These are phyloP conservation scores for Oscheius myriophilus DNA, from an alignment of 2,888 invertebrate genomes.

Conservation along the genomic window DNA sequence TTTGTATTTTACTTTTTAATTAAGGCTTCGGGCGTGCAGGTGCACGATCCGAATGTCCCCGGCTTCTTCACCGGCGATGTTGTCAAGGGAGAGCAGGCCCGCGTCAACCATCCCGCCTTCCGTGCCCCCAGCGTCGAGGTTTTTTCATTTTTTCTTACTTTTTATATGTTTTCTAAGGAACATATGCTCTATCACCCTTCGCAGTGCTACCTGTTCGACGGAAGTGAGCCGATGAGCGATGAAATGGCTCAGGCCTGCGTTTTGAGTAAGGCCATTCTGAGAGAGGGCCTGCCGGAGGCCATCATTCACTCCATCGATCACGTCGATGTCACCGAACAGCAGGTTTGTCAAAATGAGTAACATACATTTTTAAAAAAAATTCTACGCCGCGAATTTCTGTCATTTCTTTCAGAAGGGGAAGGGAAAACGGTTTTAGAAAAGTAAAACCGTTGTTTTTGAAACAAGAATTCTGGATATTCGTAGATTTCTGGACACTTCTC, in stretches of 20 bases:
- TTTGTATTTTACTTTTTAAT: not conserved
- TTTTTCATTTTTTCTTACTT: too few species aligned
- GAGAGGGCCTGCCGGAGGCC: slow-evolving; percentile 52
- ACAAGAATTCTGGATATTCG: too few species aligned
- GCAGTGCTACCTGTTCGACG: slow-evolving; percentile 61
- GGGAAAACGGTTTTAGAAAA: too few species aligned
- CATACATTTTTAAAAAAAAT: too few species aligned
- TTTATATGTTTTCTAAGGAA: too few species aligned
- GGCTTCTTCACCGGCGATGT: slow-evolving; percentile 45
- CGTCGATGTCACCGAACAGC: slow-evolving; percentile 47
- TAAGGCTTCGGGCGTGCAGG: slow-evolving; percentile 36
- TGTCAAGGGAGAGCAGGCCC: slow-evolving; percentile 26
- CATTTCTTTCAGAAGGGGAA: too few species aligned
- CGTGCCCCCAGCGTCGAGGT: slow-evolving; percentile 36
- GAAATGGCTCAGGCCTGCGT: slow-evolving; percentile 64
- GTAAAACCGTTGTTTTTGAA: too few species aligned
- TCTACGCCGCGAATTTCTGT: too few species aligned
- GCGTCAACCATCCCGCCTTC: slow-evolving; percentile 41
- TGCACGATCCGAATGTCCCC: slow-evolving; percentile 57
- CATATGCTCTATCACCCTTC: slow-evolving; percentile 60
- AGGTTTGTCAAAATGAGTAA: too few species aligned
- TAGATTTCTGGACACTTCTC: too few species aligned
- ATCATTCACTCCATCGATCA: slow-evolving; percentile 45
- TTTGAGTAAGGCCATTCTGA: slow-evolving; percentile 54
- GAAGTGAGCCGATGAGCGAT: slow-evolving; percentile 61